Conservation (phyloP, 2,888 invertebrate species). For the Ochropleura plecta region DNA sequence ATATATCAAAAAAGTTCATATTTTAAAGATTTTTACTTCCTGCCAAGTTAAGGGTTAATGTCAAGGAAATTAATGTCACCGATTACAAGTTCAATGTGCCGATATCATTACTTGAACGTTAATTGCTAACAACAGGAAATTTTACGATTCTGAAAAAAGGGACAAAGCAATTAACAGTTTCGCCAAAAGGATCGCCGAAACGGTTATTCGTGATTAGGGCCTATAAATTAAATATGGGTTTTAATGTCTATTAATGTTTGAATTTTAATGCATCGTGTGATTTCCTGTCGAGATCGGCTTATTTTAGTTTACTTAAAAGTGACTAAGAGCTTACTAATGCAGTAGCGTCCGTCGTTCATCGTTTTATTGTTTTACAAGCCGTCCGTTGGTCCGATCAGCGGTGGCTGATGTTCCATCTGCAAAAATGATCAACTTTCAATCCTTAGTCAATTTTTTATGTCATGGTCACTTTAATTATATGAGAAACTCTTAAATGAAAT, state of each 20-base stretch:
- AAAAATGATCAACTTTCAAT: background rate
- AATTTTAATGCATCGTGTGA: slow-evolving; percentile 26
- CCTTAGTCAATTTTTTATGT: too few species aligned
- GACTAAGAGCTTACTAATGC: slow-evolving; percentile 25
- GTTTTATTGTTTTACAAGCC: slow-evolving; percentile 10
- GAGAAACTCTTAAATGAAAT: too few species aligned
- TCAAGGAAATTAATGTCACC: slow-evolving; percentile 59
- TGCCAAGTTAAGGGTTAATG: too few species aligned
- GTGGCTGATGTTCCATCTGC: background rate
- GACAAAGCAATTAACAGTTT: slow-evolving; percentile 56
- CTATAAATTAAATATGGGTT: slow-evolving; percentile 52
- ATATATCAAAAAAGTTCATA: too few species aligned
- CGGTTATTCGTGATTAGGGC: slow-evolving; percentile 54
- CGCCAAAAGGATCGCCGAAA: slow-evolving; percentile 50
- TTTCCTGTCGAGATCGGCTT: slow-evolving; percentile 11
- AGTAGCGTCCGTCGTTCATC: background rate
- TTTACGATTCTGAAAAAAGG: slow-evolving; percentile 57
- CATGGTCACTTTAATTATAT: too few species aligned
- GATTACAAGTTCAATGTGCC: slow-evolving; percentile 56
- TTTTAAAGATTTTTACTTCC: too few species aligned
- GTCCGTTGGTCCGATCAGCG: background rate
- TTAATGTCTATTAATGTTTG: slow-evolving; percentile 55
- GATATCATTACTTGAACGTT: slow-evolving; percentile 56
- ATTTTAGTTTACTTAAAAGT: slow-evolving; percentile 5
- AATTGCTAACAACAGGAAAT: slow-evolving; percentile 58